Conservation (phyloP, 1,140 invertebrate genomes). For the Cyclina sinensis region DNA sequence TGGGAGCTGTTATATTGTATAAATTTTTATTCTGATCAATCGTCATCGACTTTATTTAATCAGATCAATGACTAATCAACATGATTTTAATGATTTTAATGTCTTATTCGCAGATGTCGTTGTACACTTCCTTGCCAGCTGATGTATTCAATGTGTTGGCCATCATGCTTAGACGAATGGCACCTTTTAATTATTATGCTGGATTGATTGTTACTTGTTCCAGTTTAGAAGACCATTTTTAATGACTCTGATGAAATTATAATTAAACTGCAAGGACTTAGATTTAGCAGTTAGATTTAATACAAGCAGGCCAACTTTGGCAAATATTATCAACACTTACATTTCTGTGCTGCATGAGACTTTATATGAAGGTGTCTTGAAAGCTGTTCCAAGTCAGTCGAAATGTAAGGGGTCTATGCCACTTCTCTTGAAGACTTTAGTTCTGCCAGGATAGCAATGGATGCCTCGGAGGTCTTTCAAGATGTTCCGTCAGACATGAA, state of each 20-base stretch:
- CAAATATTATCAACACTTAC: conserved; percentile 51
- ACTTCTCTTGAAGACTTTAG: conserved; percentile 56
- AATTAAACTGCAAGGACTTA: conserved; percentile 41
- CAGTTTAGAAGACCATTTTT: conserved; percentile 36
- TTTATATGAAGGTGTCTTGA: conserved; percentile 53
- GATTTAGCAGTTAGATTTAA: no score
- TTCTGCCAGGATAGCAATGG: no score
- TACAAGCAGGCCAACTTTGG: conserved; percentile 36
- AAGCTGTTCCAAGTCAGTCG: conserved; percentile 44
- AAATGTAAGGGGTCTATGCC: conserved; percentile 58
- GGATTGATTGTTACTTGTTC: conserved; percentile 44
- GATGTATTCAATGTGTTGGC: no score
- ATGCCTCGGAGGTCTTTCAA: conserved; percentile 60
- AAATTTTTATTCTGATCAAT: no score
- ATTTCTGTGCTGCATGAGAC: no score
- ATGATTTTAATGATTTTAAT: no score
- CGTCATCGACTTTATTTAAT: no score
- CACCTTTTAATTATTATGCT: conserved; percentile 61
- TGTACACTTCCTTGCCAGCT: no score
- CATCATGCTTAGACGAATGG: no score
- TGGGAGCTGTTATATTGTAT: no score
- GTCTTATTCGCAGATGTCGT: no score
- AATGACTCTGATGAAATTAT: conserved; percentile 54
- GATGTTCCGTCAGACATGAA: conserved; percentile 66
- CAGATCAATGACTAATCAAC: no score